These are phyloP conservation scores for Phyto melanocephala DNA, from an alignment of 2,888 invertebrate species.

Conservation along the genomic window DNA sequence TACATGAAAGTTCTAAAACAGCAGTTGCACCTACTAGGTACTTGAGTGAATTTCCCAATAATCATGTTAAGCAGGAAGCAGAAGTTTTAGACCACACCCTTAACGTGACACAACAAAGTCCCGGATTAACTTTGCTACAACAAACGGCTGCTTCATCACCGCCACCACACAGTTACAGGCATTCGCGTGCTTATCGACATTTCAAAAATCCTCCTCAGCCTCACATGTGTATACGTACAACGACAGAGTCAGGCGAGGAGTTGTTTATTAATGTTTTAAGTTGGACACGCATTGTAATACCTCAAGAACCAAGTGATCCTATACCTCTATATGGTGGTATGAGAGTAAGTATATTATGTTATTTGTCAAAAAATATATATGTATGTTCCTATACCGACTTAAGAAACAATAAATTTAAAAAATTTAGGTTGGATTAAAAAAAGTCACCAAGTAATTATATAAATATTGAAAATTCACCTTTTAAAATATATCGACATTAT, in stretches of 20 bases:
- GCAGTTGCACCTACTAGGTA: not conserved
- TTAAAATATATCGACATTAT: too few species aligned
- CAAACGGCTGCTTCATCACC: constrained; percentile 71
- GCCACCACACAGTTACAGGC: constrained; percentile 81
- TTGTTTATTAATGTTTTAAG: constrained; percentile 85
- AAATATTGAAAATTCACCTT: too few species aligned
- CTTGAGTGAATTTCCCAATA: not conserved
- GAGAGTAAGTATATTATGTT: constrained; percentile 79
- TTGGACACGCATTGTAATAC: constrained; percentile 86
- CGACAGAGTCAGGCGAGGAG: constrained; percentile 80
- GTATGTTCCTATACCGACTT: too few species aligned
- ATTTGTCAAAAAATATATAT: too few species aligned
- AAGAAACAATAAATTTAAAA: too few species aligned
- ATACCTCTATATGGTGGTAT: constrained; percentile 87
- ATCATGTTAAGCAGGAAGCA: not conserved
- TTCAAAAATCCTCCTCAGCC: constrained; percentile 88
- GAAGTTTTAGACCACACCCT: not conserved
- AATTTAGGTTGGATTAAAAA: too few species aligned
- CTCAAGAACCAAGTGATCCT: constrained; percentile 83
- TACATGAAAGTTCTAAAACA: too few species aligned
- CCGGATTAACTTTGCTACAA: constrained; percentile 50
- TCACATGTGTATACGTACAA: constrained; percentile 85
- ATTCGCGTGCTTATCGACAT: constrained; percentile 83
- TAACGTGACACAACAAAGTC: constrained; percentile 36
- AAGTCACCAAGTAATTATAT: too few species aligned